These are phyloP conservation scores for Rhinogobius similis DNA, from an alignment of 2,113 vertebrate species.

Conservation along the genomic window DNA sequence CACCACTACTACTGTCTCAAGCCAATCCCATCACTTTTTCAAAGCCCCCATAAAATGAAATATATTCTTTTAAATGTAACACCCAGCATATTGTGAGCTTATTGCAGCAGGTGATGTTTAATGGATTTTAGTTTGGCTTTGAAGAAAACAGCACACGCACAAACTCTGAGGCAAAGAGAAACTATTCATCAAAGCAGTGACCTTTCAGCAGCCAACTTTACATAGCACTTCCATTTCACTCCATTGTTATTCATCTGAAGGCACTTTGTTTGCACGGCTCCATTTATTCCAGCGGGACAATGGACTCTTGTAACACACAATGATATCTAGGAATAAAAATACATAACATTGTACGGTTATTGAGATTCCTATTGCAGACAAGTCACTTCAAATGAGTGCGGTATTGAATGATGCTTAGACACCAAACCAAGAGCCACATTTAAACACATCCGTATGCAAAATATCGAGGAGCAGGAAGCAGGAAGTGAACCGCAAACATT, in stretches of 20 bases:
- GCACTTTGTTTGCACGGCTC: not conserved
- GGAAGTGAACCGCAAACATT: no score
- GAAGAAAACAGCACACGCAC: not conserved
- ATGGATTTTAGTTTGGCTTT: not conserved
- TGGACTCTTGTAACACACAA: not conserved
- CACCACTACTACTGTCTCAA: no score
- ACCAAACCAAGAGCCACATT: not conserved
- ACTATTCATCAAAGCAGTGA: slow-evolving; percentile 49
- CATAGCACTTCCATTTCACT: slow-evolving; percentile 7
- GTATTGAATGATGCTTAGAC: no score
- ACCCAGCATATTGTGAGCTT: not conserved
- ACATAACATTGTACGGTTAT: not conserved
- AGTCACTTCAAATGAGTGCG: no score
- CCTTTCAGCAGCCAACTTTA: slow-evolving; percentile 37
- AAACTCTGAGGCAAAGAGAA: slow-evolving; percentile 17
- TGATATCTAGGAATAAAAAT: not conserved
- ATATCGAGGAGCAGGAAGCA: no score
- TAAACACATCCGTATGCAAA: no score
- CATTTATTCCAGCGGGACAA: not conserved
- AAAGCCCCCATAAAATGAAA: not conserved
- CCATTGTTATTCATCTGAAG: slow-evolving; percentile 8
- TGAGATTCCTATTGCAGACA: no score
- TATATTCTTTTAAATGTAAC: not conserved
- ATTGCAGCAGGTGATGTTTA: not conserved
- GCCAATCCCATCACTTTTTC: not conserved